Evolutionary conservation across 2,797 vertebrate genomes (phyloP).

Genomic region (Microtus californicus): DNA sequence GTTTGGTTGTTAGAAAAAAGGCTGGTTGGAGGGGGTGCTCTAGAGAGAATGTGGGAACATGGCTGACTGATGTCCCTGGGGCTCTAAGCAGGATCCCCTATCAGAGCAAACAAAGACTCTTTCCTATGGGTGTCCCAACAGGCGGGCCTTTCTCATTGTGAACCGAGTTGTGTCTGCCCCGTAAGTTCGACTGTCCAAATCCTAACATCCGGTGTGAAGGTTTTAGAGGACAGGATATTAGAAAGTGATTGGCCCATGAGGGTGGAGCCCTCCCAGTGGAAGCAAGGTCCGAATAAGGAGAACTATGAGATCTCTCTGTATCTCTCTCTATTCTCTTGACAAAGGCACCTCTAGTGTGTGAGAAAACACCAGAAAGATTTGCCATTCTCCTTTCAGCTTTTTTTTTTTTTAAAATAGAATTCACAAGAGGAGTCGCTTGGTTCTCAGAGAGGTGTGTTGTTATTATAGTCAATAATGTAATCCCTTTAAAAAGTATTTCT

Average conservation of each 20-base stretch:
- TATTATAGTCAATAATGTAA: background rate
- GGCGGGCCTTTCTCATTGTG: rapidly evolving
- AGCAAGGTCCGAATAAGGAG: background rate
- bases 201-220: no score
- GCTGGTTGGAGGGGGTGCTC: background rate
- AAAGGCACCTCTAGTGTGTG: rapidly evolving
- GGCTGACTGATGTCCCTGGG: background rate
- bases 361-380: background rate
- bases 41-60: no score
- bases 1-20: background rate
- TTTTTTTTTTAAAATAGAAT: background rate
- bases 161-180: no score
- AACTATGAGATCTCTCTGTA: background rate
- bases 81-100: background rate
- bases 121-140: background rate
- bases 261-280: no score
- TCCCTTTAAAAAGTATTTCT: background rate
- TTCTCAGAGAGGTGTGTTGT: background rate
- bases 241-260: background rate
- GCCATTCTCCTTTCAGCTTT: background rate
- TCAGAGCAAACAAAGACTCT: background rate
- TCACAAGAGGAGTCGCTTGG: background rate
- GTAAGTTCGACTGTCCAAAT: background rate
- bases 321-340: background rate
- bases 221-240: background rate